Base-by-base conservation (phyloP, 2,888 invertebrate species). In the Prosopocoilus inquinatus region DNA sequence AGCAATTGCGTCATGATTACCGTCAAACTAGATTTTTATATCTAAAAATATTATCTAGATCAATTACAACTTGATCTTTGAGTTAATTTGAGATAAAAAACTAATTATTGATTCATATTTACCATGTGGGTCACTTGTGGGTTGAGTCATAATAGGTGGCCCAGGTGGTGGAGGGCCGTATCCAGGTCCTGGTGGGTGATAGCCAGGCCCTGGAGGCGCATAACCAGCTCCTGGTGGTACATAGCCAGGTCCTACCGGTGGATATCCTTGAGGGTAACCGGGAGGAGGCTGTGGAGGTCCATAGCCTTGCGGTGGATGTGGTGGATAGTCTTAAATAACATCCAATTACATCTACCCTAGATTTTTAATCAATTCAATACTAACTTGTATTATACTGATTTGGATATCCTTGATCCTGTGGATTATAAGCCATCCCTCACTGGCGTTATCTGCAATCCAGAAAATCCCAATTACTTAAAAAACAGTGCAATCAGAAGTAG, bases 141-240 rank as follows among this genome's bases (percentile, higher is more conserved):
- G 74, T 61, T 73, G 75, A 55, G 69, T 67, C 5, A 66, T 66
- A 38, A 73, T 64, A 3, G 72, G 84, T 84, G 16, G 84, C 83
- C 71, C 82, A 80, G 67, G 64, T 46, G 67, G 68, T 8, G 67
- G 64, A n/a, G 68, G 66, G 36, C 64, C 64, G 20, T 67, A 66
- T n/a, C 63, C 64, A 12, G 64, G 67, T 43, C 58, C 66, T 32
- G 66, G 64, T 45, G 67, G 68, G n/a, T 65, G 64, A 57, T 69
- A 63, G 9, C 52, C 36, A 45, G 64, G 63, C 1, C 63, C 64
- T 9, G 67, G 63, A n/a, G 68, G 66, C 34, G 64, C 64, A 28
- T 67, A 66, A 11, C 63, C 64, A 15, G 63, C 67, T 43, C 58
- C 66, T 32, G 67, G 68, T 70, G 74, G 44, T 74, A 77, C 67